Evolutionary conservation across 2,888 invertebrate genomes (phyloP).

Genomic region (Lasioglossum pauxillum): DNA sequence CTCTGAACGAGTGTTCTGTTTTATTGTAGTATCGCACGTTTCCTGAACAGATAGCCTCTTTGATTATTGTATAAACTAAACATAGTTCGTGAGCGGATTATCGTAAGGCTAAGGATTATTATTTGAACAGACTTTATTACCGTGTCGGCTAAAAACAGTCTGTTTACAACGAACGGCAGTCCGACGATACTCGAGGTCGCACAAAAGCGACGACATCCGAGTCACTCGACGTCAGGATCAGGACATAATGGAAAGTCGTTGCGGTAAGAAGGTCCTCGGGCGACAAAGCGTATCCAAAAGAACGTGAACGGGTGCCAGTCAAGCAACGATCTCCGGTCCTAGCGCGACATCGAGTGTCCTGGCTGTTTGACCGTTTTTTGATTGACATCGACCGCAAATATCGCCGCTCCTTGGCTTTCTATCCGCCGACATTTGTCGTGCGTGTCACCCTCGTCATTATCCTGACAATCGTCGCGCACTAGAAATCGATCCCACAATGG

Average conservation of each 20-base stretch:
- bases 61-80: no score
- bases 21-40: no score
- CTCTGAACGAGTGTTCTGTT: no score
- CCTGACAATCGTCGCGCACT: conserved; percentile 56
- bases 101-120: no score
- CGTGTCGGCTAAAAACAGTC: background rate
- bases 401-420: conserved; percentile 47
- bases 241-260: conserved; percentile 64
- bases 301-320: conserved; percentile 73
- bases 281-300: conserved; percentile 68
- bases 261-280: conserved; percentile 55
- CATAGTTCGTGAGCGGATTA: no score
- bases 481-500: conserved; percentile 65
- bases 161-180: background rate
- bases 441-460: conserved; percentile 68
- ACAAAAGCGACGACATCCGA: conserved; percentile 48
- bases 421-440: conserved; percentile 58
- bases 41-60: no score
- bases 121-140: background rate
- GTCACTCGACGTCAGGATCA: conserved; percentile 64
- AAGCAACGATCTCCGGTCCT: conserved; percentile 75
- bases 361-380: conserved; percentile 75
- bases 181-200: background rate
- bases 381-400: conserved; percentile 71
- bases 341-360: conserved; percentile 79